These are phyloP conservation scores for Chymomyza fuscimana DNA, from an alignment of 2,888 invertebrate genomes.

Conservation along the genomic window DNA sequence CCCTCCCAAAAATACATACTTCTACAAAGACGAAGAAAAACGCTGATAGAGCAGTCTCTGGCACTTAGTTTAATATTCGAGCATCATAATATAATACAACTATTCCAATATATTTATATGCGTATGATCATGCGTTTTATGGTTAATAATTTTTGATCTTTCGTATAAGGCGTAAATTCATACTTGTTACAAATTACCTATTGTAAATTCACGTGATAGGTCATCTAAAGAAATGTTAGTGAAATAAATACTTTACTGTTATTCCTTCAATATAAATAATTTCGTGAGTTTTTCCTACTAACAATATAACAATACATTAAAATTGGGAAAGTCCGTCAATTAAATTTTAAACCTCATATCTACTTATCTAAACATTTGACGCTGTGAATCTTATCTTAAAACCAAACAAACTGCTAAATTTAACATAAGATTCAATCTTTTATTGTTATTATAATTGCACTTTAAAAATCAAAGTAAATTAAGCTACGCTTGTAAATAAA, in stretches of 20 bases:
- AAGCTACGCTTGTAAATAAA: slow-evolving; percentile 54
- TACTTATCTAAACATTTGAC: too few relatives aligned
- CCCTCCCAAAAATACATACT: slow-evolving; percentile 37
- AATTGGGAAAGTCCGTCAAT: too few relatives aligned
- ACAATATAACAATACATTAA: background rate
- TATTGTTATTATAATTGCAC: background rate
- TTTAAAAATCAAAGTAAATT: slow-evolving; percentile 3
- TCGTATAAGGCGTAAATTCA: background rate
- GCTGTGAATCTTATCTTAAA: too few relatives aligned
- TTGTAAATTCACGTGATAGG: slow-evolving; percentile 40
- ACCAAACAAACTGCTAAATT: background rate
- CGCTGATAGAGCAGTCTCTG: slow-evolving; percentile 5
- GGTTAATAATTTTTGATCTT: background rate
- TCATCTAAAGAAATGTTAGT: slow-evolving; percentile 37
- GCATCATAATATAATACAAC: slow-evolving; percentile 22
- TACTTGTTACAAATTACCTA: slow-evolving; percentile 38
- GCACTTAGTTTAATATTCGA: slow-evolving; percentile 13
- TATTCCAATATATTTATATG: slow-evolving; percentile 28
- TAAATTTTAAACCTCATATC: too few relatives aligned
- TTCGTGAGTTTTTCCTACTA: background rate
- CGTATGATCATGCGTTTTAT: background rate
- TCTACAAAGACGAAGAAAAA: slow-evolving; percentile 21
- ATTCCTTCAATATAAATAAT: background rate
- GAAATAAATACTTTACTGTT: slow-evolving; percentile 36
- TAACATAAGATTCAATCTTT: background rate